Base-by-base conservation (phyloP, 2,888 invertebrate species). In the Ophonus ardosiacus region DNA sequence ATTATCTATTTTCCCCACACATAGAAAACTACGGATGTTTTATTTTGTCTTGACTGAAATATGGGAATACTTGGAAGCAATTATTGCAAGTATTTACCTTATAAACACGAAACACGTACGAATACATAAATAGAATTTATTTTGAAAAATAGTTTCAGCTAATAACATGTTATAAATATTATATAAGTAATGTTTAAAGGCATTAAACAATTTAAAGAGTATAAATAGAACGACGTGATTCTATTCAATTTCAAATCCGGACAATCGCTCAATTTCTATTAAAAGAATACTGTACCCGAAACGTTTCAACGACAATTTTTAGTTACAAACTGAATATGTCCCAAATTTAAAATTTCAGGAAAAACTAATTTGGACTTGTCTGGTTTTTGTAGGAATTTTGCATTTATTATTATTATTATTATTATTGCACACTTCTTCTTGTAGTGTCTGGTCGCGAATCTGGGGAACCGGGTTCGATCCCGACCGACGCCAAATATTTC, bases 1-100 rank as follows among this genome's bases (percentile, higher is more conserved):
- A 68, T 68, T 68, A 68, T 68, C 68, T 68, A 68, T 68, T 68
- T 68, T 68, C 68, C 38, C 38, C 31, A 13, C 68, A 38, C 15
- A 15, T 68, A 15, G 68, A 68, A 68, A 68, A 68, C 68, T 10
- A 68, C 38, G 15, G n/a, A 31, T 38, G 38, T 38, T 68, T 68
- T 68, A 68, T 68, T 68, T 68, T 68, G 24, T 68, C 68, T n/a
- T 68, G 21, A 63, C 21, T 24, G 15, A 68, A 68, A 38, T 68
- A 68, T 68, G 38, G 24, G 31, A 68, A 68, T 68, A 68, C 63
- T 24, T 63, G 21, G 31, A 68, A 31, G 31, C n/a, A 31, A 38
- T 68, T 68, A 68, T 68, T 68, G 31, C 68, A 68, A 68, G 8
- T 51, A 51, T 51, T 51, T 51, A 10, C 43, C 43, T 51, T 51